These are phyloP conservation scores for Misgurnus mizolepis DNA, from an alignment of 2,113 vertebrate genomes.

Conservation along the genomic window DNA sequence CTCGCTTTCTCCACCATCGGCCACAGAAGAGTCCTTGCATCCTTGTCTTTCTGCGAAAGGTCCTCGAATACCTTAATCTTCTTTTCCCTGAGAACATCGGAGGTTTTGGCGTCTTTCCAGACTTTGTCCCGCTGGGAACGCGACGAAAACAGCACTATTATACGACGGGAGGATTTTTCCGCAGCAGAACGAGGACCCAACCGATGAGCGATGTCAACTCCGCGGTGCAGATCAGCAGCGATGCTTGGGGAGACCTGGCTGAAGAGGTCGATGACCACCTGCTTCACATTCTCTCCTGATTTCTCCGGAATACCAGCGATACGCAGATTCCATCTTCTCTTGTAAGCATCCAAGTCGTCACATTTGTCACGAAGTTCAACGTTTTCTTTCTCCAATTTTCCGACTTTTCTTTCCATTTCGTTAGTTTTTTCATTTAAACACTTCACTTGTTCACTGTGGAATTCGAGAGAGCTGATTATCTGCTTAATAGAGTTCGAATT, in stretches of 20 bases:
- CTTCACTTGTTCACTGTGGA: no score
- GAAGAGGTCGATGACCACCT: neutral
- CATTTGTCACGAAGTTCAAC: neutral
- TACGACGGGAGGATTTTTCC: neutral
- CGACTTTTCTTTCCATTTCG: neutral
- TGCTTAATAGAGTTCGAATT: no score
- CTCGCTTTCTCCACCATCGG: neutral
- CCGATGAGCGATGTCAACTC: neutral
- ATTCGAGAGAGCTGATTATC: no score
- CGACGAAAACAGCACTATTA: neutral
- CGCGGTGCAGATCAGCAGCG: neutral
- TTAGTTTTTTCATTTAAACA: neutral
- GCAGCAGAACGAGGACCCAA: neutral
- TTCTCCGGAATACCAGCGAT: neutral
- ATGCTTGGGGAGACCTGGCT: neutral
- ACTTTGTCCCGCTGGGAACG: neutral
- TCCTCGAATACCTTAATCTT: slow-evolving; percentile 8
- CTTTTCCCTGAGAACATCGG: neutral
- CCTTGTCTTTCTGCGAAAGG: neutral
- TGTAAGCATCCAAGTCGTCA: neutral
- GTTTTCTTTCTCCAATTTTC: neutral
- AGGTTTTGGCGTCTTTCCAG: neutral
- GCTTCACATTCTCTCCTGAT: neutral
- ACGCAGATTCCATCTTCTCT: neutral
- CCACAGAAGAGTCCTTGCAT: slow-evolving; percentile 1